These are phyloP conservation scores for Myzus persicae DNA, from an alignment of 1,140 invertebrate species.

Conservation along the genomic window DNA sequence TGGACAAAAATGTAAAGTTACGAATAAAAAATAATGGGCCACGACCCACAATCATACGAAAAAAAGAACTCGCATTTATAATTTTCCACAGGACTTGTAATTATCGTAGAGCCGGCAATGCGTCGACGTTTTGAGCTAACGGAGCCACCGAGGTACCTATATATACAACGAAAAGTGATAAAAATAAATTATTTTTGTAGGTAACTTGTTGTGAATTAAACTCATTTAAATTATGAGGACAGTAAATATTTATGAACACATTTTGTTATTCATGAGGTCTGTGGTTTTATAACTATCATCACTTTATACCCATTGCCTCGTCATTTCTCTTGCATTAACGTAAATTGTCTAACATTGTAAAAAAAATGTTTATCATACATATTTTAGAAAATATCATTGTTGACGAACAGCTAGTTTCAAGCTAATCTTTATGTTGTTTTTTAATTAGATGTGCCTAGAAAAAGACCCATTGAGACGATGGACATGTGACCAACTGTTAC, in stretches of 20 bases:
- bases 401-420: too few species aligned
- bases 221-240: background rate
- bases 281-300: background rate
- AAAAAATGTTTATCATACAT: too few species aligned
- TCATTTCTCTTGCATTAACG: background rate
- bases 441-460: slow-evolving; percentile 85
- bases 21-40: background rate
- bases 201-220: background rate
- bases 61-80: background rate
- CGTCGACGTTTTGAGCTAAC: background rate
- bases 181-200: background rate
- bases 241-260: background rate
- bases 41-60: background rate
- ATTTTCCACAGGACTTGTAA: too few species aligned
- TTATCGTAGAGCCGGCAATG: too few species aligned
- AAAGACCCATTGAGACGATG: slow-evolving; percentile 91
- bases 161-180: background rate
- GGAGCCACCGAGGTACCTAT: background rate
- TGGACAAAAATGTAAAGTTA: background rate
- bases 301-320: background rate
- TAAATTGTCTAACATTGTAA: background rate
- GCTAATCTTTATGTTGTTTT: background rate
- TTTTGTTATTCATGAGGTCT: background rate
- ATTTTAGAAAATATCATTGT: too few species aligned
- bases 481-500: slow-evolving; percentile 88